Conservation (phyloP, 2,797 vertebrate species). For the Pachyuromys duprasi region DNA sequence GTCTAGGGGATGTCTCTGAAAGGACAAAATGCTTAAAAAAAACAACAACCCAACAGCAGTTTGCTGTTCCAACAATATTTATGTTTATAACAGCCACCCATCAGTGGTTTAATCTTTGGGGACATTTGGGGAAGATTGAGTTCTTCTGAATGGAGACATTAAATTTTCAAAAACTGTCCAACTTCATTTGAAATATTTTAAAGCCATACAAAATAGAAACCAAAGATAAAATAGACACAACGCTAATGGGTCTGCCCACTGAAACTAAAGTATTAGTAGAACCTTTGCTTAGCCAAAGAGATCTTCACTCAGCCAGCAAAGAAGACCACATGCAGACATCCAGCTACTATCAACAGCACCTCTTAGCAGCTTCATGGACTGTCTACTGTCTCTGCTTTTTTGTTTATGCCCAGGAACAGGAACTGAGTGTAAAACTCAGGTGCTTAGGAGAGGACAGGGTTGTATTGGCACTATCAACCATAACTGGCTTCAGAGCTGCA, state of each 20-base stretch:
- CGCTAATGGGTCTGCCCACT: not conserved
- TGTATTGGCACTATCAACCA: not conserved
- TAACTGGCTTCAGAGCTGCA: not conserved
- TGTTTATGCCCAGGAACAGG: not conserved
- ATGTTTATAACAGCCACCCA: not conserved
- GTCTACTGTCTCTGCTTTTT: not conserved
- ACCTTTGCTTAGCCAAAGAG: not conserved
- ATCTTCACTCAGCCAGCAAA: not conserved
- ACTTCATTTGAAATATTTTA: not conserved
- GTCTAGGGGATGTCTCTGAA: not conserved
- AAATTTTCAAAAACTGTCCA: not conserved
- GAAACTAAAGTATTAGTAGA: not conserved
- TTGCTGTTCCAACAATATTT: not conserved
- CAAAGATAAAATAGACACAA: not conserved
- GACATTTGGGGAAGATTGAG: not conserved
- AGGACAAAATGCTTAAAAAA: not conserved
- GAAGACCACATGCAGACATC: fast-evolving
- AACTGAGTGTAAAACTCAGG: not conserved
- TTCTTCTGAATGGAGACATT: not conserved
- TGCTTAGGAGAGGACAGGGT: not conserved
- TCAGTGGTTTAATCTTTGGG: not conserved
- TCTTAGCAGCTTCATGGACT: not conserved
- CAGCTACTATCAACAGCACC: not conserved
- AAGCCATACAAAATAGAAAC: not conserved
- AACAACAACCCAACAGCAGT: not conserved